These are phyloP conservation scores for Athripsodes cinereus DNA, from an alignment of 2,888 invertebrate species.

Conservation along the genomic window DNA sequence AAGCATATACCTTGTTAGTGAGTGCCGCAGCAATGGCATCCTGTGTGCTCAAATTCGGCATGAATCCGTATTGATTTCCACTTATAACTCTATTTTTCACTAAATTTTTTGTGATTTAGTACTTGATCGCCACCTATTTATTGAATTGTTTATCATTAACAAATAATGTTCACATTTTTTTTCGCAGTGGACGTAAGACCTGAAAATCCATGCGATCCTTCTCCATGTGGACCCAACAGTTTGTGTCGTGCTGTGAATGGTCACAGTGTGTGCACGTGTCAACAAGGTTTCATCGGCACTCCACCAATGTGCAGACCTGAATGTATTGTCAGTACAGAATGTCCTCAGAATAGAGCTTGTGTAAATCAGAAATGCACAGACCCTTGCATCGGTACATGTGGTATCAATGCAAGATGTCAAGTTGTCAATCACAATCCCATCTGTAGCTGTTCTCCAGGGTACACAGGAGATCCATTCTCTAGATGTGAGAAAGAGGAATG, in stretches of 20 bases:
- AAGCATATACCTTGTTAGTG: no score
- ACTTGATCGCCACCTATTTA: not conserved
- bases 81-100: no score
- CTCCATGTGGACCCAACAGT: conserved; percentile 81
- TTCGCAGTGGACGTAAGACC: conserved; percentile 30
- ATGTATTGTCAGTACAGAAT: conserved; percentile 79
- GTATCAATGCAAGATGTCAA: conserved; percentile 74
- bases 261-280: conserved; percentile 77
- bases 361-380: conserved; percentile 74
- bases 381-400: conserved; percentile 78
- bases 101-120: no score
- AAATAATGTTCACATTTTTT: not conserved
- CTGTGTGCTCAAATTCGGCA: no score
- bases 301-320: conserved; percentile 78
- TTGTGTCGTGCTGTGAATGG: conserved; percentile 69
- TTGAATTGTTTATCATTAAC: not conserved
- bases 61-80: no score
- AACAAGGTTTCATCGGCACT: conserved; percentile 65
- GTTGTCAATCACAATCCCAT: conserved; percentile 83
- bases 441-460: conserved; percentile 74
- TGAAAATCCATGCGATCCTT: conserved; percentile 65
- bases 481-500: conserved; percentile 60
- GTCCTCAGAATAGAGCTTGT: conserved; percentile 73
- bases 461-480: conserved; percentile 74
- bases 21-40: no score